Conservation (phyloP, 2,888 invertebrate species). For the Flexamia atlantica region DNA sequence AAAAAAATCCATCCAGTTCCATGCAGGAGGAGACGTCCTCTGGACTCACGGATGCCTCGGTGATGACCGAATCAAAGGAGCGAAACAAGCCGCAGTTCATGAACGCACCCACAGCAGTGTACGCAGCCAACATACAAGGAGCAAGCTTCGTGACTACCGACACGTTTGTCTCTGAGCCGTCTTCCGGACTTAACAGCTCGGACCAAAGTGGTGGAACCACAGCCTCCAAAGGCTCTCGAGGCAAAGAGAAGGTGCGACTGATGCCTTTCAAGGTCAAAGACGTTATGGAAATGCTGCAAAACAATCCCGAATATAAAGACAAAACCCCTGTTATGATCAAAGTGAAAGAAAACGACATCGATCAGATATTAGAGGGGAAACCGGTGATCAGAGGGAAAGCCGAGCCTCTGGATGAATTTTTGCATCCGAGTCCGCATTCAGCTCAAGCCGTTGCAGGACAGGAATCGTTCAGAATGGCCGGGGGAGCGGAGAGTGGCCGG, state of each 20-base stretch:
- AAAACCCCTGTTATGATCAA: conserved; percentile 46
- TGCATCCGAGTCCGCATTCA: not conserved
- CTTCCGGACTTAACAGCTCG: not conserved
- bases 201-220: not conserved
- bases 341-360: conserved; percentile 40
- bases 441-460: not conserved
- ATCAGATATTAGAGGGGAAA: conserved; percentile 9
- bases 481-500: not conserved
- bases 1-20: conserved; percentile 3
- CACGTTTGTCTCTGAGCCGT: not conserved
- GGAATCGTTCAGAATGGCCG: not conserved
- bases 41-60: not conserved
- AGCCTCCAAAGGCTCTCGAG: not conserved
- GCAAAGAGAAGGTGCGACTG: conserved; percentile 1
- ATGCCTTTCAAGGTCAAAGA: conserved; percentile 48
- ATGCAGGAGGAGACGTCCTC: not conserved
- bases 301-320: conserved; percentile 24
- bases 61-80: not conserved
- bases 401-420: conserved; percentile 10
- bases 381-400: not conserved
- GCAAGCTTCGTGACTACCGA: conserved; percentile 7
- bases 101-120: not conserved
- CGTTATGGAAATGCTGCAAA: conserved; percentile 24
- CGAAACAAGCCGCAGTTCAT: not conserved
- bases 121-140: not conserved